phyloP scores from a whole-genome alignment of 2,888 invertebrate species.

The Tenodera sinensis region DNA sequence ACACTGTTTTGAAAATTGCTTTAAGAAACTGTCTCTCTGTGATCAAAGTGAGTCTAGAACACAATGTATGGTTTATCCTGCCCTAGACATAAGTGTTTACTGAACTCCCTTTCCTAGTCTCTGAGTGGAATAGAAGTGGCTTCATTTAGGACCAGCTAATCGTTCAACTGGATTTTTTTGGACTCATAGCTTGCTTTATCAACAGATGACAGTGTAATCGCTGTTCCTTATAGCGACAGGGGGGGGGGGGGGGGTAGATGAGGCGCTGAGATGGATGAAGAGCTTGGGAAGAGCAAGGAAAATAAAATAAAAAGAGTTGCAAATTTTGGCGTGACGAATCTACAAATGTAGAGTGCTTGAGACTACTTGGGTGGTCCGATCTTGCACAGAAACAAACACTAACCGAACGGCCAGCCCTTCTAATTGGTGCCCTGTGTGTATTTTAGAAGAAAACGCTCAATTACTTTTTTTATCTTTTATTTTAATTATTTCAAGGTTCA shows the following conservation, averaged over 20 bases:
- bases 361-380: neutral
- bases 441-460: neutral
- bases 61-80: too few species aligned
- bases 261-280: neutral
- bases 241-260: too few species aligned
- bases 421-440: neutral
- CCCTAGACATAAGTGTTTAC: too few species aligned
- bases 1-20: too few species aligned
- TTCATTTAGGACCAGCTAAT: neutral
- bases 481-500: slow-evolving; percentile 1
- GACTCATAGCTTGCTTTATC: neutral
- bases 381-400: neutral
- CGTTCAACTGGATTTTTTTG: neutral
- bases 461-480: neutral
- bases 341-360: neutral
- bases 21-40: too few species aligned
- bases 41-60: too few species aligned
- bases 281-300: neutral
- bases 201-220: neutral
- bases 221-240: neutral
- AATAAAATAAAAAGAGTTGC: neutral
- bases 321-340: slow-evolving; percentile 1
- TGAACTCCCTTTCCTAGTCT: neutral
- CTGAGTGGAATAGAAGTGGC: neutral
- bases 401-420: neutral